Evolutionary conservation across 2,888 invertebrate genomes (phyloP).

Genomic region (Malthinus seriepunctatus): DNA sequence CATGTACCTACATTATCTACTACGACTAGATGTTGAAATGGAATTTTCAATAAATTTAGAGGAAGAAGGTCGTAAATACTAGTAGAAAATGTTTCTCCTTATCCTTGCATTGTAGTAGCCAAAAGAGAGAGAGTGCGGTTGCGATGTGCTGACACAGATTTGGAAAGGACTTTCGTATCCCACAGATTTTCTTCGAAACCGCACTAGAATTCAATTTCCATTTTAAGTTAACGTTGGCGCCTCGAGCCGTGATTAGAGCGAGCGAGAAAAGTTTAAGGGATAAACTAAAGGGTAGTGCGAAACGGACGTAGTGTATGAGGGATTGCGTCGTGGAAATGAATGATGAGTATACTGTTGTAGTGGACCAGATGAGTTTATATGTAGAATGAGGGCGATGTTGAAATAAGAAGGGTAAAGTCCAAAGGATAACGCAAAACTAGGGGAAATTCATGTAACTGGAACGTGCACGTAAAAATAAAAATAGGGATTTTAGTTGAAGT

Average conservation of each 20-base stretch:
- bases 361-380: slow-evolving; percentile 24
- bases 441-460: slow-evolving; percentile 35
- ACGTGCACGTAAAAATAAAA: slow-evolving; percentile 37
- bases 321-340: slow-evolving; percentile 46
- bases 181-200: slow-evolving; percentile 31
- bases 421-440: slow-evolving; percentile 34
- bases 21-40: no score
- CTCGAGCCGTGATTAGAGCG: slow-evolving; percentile 33
- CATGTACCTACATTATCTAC: background rate
- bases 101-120: slow-evolving; percentile 18
- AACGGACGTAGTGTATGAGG: slow-evolving; percentile 42
- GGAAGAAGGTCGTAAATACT: background rate
- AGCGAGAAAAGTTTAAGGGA: slow-evolving; percentile 16
- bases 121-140: slow-evolving; percentile 7
- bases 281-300: slow-evolving; percentile 19
- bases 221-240: slow-evolving; percentile 47
- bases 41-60: background rate
- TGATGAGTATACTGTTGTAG: slow-evolving; percentile 44
- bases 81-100: background rate
- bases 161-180: slow-evolving; percentile 24
- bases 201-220: slow-evolving; percentile 49
- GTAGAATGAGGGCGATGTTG: slow-evolving; percentile 22
- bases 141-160: slow-evolving; percentile 13
- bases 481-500: slow-evolving; percentile 40
- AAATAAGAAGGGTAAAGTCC: slow-evolving; percentile 38